Conservation (phyloP, 2,888 invertebrate species). For the Lycocerus yunnanus region DNA sequence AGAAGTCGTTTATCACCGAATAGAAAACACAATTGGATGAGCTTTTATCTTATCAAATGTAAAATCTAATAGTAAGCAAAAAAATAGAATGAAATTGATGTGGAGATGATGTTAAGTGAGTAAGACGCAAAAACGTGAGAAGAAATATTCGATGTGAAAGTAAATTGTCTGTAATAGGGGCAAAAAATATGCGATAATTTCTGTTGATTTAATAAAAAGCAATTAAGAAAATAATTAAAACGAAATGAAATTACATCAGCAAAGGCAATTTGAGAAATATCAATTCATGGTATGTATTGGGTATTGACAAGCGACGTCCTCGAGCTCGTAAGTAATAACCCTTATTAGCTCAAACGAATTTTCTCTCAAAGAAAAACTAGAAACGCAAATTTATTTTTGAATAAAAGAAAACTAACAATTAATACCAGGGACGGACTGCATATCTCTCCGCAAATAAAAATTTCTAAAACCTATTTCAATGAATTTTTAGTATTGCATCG, state of each 20-base stretch:
- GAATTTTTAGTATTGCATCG: too few relatives aligned
- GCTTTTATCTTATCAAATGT: background rate
- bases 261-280: background rate
- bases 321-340: background rate
- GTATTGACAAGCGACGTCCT: background rate
- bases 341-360: background rate
- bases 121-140: constrained; percentile 8
- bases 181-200: background rate
- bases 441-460: too few relatives aligned
- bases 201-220: background rate
- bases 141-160: constrained; percentile 10
- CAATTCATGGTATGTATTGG: background rate
- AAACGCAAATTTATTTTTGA: background rate
- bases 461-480: too few relatives aligned
- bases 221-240: background rate
- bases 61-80: constrained; percentile 10
- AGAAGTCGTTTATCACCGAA: background rate
- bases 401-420: too few relatives aligned
- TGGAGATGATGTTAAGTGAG: constrained; percentile 11
- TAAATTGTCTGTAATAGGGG: background rate
- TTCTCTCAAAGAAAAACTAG: background rate
- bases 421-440: too few relatives aligned
- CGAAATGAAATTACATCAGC: background rate
- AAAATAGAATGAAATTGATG: constrained; percentile 10
- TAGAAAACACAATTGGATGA: background rate